Conservation (phyloP, 2,888 invertebrate genomes). For the Linnaemya tessellans region DNA sequence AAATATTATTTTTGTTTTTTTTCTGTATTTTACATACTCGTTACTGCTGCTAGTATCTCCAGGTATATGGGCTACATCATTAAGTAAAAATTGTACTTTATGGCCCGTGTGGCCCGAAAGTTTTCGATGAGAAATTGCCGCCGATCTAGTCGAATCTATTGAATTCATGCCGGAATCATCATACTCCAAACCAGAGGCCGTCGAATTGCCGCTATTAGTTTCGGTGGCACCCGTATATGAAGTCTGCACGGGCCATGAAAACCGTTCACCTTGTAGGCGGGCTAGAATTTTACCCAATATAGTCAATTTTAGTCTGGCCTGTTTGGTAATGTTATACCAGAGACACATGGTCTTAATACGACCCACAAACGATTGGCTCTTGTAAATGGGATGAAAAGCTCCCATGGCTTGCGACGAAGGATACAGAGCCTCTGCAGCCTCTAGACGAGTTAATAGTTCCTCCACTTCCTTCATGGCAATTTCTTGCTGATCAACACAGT, state of each 20-base stretch:
- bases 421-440: slow-evolving; percentile 91
- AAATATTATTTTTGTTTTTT: background rate
- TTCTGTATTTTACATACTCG: slow-evolving; percentile 77
- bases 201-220: slow-evolving; percentile 78
- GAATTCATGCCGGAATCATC: slow-evolving; percentile 82
- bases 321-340: slow-evolving; percentile 95
- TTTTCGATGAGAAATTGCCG: slow-evolving; percentile 68
- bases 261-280: slow-evolving; percentile 82
- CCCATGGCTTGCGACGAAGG: slow-evolving; percentile 93
- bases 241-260: slow-evolving; percentile 83
- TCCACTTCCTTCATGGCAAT: slow-evolving; percentile 90
- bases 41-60: slow-evolving; percentile 83
- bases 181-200: slow-evolving; percentile 81
- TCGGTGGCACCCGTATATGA: slow-evolving; percentile 77
- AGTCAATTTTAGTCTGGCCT: slow-evolving; percentile 91
- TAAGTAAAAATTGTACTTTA: slow-evolving; percentile 82
- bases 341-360: slow-evolving; percentile 90
- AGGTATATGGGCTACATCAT: slow-evolving; percentile 79
- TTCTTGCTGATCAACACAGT: slow-evolving; percentile 89
- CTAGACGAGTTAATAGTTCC: slow-evolving; percentile 88
- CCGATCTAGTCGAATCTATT: slow-evolving; percentile 78
- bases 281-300: slow-evolving; percentile 88
- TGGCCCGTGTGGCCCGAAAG: slow-evolving; percentile 75
- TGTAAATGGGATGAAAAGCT: slow-evolving; percentile 87
- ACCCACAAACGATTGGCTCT: slow-evolving; percentile 81